A percentile compares a stretch with the other conserved stretches of the same genome.
Evolutionary conservation across 2,797 vertebrate species (phyloP).

Genomic region (Gymnopithys bicolor): DNA sequence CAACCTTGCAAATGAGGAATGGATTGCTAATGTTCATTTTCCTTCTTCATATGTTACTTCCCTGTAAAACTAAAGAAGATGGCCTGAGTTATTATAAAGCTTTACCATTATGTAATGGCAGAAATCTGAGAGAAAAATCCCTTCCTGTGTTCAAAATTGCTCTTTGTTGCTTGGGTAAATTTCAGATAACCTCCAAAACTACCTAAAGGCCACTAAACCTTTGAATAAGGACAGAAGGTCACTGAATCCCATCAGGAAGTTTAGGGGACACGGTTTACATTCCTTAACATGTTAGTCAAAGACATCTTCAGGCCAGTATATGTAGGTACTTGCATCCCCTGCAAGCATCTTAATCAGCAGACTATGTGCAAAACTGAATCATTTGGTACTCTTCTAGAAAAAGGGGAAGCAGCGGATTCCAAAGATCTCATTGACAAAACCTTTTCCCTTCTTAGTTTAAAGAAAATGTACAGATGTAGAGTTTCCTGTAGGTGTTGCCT

Average conservation of each 20-base stretch:
- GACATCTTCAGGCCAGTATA: background rate
- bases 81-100: background rate
- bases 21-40: background rate
- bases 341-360: background rate
- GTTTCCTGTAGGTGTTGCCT: background rate
- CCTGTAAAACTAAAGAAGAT: background rate
- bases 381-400: background rate
- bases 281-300: background rate
- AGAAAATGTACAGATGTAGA: background rate
- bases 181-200: background rate
- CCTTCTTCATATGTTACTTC: background rate
- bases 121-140: background rate
- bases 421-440: background rate
- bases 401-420: background rate
- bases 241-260: background rate
- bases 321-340: background rate
- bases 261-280: background rate
- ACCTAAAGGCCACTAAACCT: background rate
- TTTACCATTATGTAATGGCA: background rate
- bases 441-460: background rate
- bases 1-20: background rate
- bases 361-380: background rate
- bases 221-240: background rate
- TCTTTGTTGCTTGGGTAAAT: background rate
- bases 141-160: background rate